A percentile compares a stretch with the other conserved stretches of the same genome.
Evolutionary conservation across 2,797 vertebrate genomes (phyloP).

Genomic region (Cryptoprocta ferox): DNA sequence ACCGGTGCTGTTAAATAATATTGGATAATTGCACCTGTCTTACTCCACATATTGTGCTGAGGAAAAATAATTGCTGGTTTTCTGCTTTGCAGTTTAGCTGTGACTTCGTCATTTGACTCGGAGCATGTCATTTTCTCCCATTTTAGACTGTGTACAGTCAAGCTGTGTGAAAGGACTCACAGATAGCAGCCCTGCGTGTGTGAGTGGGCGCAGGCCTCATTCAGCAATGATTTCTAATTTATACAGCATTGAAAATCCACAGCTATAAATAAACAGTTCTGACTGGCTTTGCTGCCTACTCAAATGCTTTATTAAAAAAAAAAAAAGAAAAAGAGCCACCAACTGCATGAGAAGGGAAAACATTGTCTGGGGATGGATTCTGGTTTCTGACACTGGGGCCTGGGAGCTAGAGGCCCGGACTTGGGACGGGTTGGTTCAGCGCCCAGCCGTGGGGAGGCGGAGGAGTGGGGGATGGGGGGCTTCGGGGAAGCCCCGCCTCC

Average conservation of each 20-base stretch:
- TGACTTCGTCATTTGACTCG: constrained; percentile 72
- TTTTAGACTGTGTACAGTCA: constrained; percentile 65
- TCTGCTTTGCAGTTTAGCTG: constrained; percentile 75
- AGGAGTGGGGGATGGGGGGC: too few species aligned
- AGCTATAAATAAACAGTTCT: constrained; percentile 88
- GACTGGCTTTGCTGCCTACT: constrained; percentile 82
- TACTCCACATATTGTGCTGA: constrained; percentile 75
- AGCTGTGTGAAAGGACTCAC: constrained; percentile 84
- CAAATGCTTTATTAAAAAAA: constrained; percentile 78
- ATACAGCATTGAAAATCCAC: constrained; percentile 83
- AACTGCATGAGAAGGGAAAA: constrained; percentile 56
- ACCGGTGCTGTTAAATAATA: constrained; percentile 82
- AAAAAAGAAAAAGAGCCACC: constrained; percentile 54
- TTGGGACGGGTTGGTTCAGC: background rate
- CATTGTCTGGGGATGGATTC: background rate
- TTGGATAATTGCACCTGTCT: constrained; percentile 85
- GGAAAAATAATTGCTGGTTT: constrained; percentile 86
- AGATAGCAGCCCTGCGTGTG: constrained; percentile 81
- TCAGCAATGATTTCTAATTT: constrained; percentile 87
- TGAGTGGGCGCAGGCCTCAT: constrained; percentile 84
- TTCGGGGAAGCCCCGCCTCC: background rate
- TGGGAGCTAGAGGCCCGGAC: background rate
- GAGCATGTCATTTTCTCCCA: constrained; percentile 78
- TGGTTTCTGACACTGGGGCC: background rate
- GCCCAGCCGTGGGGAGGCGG: background rate